phyloP scores from a whole-genome alignment of 1,140 invertebrate species.

The Pygmarrhopalites habei region DNA sequence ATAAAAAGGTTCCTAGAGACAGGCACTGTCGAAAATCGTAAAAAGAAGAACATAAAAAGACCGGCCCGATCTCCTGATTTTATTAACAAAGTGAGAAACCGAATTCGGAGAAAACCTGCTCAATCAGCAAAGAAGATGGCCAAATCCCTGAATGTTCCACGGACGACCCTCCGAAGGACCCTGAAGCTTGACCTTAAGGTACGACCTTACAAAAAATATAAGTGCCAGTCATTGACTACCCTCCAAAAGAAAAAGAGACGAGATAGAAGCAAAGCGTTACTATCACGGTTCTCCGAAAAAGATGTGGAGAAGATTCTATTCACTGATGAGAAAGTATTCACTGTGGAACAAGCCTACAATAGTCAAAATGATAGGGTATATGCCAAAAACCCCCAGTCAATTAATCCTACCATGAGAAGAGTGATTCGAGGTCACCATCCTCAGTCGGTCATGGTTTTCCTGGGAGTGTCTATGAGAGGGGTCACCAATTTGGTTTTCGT shows the following conservation, averaged over 20 bases:
- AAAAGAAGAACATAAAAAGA: too few relatives aligned
- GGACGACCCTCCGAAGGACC: background rate
- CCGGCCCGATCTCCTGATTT: too few relatives aligned
- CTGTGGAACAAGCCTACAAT: slow-evolving; percentile 19
- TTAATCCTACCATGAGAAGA: background rate
- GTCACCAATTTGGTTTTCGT: slow-evolving; percentile 11
- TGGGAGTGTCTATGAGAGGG: slow-evolving; percentile 18
- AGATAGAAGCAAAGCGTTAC: background rate
- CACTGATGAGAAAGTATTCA: slow-evolving; percentile 27
- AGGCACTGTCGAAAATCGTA: too few relatives aligned
- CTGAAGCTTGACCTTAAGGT: slow-evolving; percentile 6
- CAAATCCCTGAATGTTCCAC: background rate
- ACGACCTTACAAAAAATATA: background rate
- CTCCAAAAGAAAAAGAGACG: background rate
- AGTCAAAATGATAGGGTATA: slow-evolving; percentile 17
- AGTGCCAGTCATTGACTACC: background rate
- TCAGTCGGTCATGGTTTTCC: slow-evolving; percentile 20
- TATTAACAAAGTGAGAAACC: too few relatives aligned
- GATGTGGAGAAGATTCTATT: slow-evolving; percentile 15
- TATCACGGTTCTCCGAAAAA: slow-evolving; percentile 8
- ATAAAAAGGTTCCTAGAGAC: too few relatives aligned
- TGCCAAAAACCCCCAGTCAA: background rate
- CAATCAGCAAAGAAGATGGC: too few relatives aligned
- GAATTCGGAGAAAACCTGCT: too few relatives aligned
- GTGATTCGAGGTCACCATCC: slow-evolving; percentile 16